phyloP scores from a whole-genome alignment of 2,113 vertebrate species.

The Eidolon helvum region DNA sequence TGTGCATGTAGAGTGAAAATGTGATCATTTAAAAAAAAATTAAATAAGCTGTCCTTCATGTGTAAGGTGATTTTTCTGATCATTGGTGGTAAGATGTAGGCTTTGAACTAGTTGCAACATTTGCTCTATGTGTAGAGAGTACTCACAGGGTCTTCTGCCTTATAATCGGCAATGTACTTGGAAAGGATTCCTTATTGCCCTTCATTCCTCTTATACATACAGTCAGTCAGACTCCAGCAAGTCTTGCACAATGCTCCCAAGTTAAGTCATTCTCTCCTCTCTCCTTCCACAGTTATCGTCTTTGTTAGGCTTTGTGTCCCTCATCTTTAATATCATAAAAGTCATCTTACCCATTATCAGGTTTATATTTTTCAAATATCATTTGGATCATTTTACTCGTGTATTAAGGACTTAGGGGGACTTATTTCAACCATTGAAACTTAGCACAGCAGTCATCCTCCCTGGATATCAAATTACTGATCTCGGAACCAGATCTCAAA shows the following conservation, averaged over 20 bases:
- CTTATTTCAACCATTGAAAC: background rate
- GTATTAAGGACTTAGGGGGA: background rate
- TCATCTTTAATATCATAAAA: background rate
- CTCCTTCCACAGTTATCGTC: background rate
- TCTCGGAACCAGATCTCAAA: background rate
- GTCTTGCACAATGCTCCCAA: background rate
- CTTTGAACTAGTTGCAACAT: background rate
- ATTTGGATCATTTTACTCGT: background rate
- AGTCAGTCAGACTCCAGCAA: background rate
- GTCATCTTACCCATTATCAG: background rate
- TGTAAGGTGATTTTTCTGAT: constrained; percentile 47
- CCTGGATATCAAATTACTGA: background rate
- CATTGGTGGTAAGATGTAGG: background rate
- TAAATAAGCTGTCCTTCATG: background rate
- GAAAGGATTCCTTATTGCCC: background rate
- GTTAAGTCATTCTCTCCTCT: background rate
- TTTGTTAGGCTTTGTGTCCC: background rate
- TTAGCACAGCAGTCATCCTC: background rate
- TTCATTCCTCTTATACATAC: background rate
- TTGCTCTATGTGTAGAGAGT: background rate
- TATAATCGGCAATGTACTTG: background rate
- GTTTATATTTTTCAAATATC: background rate
- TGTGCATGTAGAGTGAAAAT: background rate
- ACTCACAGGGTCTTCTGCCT: background rate
- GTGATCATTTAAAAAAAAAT: constrained; percentile 24